These are phyloP conservation scores for Callosobruchus maculatus DNA, from an alignment of 2,888 invertebrate species.

Conservation along the genomic window DNA sequence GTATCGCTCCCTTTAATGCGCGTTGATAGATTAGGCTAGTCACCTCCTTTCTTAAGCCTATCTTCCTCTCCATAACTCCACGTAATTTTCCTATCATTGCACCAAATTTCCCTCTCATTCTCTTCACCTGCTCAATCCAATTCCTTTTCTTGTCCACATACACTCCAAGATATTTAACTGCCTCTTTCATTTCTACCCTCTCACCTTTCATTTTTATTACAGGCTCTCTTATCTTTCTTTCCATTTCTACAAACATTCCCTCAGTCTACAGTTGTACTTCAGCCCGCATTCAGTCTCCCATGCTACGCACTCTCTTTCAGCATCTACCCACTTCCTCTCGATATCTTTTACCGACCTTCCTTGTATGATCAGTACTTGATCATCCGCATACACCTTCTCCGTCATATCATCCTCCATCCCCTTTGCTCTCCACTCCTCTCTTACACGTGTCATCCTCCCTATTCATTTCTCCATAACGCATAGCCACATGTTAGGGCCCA, in stretches of 20 bases:
- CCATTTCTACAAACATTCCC: not conserved
- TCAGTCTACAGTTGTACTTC: not conserved
- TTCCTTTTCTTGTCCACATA: not conserved
- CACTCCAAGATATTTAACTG: not conserved
- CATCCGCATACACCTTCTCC: not conserved
- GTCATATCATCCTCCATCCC: not conserved
- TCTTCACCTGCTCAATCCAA: not conserved
- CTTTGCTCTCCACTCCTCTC: not conserved
- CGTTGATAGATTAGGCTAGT: no score
- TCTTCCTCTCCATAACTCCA: no score
- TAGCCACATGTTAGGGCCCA: not conserved
- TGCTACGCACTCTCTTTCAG: not conserved
- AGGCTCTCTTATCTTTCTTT: not conserved
- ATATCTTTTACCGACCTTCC: not conserved
- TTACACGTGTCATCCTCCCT: not conserved
- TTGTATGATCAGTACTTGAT: not conserved
- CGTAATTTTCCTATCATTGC: not conserved
- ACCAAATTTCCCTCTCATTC: not conserved
- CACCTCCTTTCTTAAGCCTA: no score
- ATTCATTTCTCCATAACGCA: not conserved
- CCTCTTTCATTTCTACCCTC: not conserved
- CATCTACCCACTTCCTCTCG: not conserved
- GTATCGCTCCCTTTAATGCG: no score
- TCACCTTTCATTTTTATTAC: not conserved
- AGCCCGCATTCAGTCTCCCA: not conserved